Conservation (phyloP, 1,140 invertebrate genomes). For the Bombus vancouverensis region DNA sequence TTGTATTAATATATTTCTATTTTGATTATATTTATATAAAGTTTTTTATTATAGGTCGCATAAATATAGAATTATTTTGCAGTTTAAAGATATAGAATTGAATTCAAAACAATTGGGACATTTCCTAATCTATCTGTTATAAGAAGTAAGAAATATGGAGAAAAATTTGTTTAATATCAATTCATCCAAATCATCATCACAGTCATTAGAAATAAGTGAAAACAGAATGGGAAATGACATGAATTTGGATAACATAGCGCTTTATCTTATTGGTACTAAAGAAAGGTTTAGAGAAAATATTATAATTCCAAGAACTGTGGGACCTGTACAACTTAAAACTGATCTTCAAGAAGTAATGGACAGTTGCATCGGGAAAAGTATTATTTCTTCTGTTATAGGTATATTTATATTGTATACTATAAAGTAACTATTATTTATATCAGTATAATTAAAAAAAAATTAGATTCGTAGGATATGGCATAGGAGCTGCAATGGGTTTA, state of each 20-base stretch:
- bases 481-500: conserved; percentile 96
- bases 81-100: background rate
- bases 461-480: conserved; percentile 90
- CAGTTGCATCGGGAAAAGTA: too few relatives aligned
- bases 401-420: conserved; percentile 27
- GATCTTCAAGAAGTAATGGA: too few relatives aligned
- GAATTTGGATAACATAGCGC: conserved; percentile 76
- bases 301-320: conserved; percentile 90
- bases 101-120: background rate
- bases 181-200: conserved; percentile 15
- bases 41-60: background rate
- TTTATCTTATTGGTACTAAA: conserved; percentile 73
- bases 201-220: background rate
- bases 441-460: background rate
- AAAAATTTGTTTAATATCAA: conserved; percentile 45
- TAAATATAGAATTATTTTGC: too few relatives aligned
- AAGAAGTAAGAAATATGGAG: background rate
- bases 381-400: conserved; percentile 79
- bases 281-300: conserved; percentile 89
- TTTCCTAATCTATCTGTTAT: background rate
- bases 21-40: background rate
- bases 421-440: conserved; percentile 3
- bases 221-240: conserved; percentile 58
- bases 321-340: conserved; percentile 90
- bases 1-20: background rate